These are phyloP conservation scores for Mesitornis unicolor DNA, from an alignment of 2,113 vertebrate genomes.

Conservation along the genomic window DNA sequence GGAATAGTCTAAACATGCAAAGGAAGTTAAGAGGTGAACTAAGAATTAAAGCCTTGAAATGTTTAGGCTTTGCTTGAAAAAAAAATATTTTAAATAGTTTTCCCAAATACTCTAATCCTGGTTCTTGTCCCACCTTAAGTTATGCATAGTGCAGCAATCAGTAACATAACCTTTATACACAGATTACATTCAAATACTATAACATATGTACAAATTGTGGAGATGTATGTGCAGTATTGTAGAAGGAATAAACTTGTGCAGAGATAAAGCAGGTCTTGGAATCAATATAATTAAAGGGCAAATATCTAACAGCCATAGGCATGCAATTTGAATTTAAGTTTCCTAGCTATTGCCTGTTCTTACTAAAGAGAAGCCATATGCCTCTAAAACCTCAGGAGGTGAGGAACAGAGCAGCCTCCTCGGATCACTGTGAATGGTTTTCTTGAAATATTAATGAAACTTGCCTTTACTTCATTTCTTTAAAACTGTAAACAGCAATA, in stretches of 20 bases:
- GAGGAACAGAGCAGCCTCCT: not conserved
- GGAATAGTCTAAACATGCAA: not conserved
- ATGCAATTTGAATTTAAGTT: not conserved
- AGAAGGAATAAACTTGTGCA: not conserved
- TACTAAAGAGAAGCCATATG: not conserved
- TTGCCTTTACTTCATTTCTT: not conserved
- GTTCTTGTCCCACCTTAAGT: not conserved
- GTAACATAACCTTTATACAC: not conserved
- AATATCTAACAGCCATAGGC: not conserved
- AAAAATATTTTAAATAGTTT: not conserved
- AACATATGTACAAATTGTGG: not conserved
- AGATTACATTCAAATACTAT: rapidly evolving
- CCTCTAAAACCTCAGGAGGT: not conserved
- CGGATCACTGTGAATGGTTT: not conserved
- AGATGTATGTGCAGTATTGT: not conserved
- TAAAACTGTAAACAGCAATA: not conserved
- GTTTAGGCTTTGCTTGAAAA: not conserved
- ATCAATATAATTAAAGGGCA: not conserved
- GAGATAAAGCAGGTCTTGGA: not conserved
- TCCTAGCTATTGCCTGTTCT: not conserved
- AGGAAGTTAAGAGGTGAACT: not conserved
- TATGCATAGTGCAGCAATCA: not conserved
- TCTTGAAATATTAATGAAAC: not conserved
- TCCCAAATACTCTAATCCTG: not conserved
- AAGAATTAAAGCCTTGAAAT: not conserved